Percentiles rank a stretch among this genome's conserved stretches.
Evolutionary conservation across 37 sponge, comb jelly and placozoan species (phyloP).

Genomic region (Hormiphora californensis): DNA sequence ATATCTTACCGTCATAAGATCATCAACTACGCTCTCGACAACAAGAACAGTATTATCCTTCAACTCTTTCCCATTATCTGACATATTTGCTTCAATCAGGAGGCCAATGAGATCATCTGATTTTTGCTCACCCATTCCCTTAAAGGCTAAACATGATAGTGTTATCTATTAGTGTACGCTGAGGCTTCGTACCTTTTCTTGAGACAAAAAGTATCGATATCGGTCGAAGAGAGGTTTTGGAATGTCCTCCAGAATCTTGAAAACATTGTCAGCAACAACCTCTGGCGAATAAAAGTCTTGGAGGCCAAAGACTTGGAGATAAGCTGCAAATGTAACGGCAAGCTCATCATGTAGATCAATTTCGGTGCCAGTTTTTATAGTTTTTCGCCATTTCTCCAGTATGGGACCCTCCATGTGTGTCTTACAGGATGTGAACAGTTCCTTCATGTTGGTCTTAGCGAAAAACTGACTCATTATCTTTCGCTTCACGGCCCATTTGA

Average conservation of each 20-base stretch:
- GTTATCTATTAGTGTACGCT: not conserved
- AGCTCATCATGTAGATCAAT: not conserved
- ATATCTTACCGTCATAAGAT: not conserved
- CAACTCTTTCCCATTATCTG: not conserved
- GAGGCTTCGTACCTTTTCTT: not conserved
- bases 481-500: not conserved
- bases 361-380: not conserved
- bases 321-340: not conserved
- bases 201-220: not conserved
- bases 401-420: not conserved
- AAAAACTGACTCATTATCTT: not conserved
- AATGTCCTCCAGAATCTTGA: not conserved
- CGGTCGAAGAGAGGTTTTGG: not conserved
- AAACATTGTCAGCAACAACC: not conserved
- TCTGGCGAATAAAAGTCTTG: not conserved
- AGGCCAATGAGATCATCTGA: not conserved
- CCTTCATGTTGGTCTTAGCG: constrained; percentile 25
- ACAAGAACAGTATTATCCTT: too few relatives aligned
- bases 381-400: not conserved
- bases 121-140: not conserved
- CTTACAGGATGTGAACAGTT: not conserved
- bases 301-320: not conserved
- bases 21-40: not conserved
- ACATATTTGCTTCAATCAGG: not conserved
- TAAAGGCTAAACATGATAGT: too few relatives aligned